Conservation (phyloP, 2,113 vertebrate species). For the Protobothrops mucrosquamatus region DNA sequence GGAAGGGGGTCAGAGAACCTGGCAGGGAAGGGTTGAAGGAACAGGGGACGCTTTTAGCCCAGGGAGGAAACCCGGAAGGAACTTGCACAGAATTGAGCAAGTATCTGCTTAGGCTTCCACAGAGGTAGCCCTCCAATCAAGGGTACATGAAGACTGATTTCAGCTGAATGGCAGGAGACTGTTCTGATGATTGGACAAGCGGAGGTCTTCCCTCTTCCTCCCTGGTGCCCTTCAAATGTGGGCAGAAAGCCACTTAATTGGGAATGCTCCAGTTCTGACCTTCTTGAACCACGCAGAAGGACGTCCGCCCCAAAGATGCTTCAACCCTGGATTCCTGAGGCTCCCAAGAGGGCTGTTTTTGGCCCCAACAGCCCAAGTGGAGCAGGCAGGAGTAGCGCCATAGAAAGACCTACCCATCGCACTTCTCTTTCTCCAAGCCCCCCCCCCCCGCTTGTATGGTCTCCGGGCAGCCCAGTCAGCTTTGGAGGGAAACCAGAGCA, state of each 20-base stretch:
- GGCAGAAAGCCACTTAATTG: neutral
- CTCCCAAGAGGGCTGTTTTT: neutral
- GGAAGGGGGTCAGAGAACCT: neutral
- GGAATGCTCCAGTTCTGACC: neutral
- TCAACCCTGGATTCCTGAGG: neutral
- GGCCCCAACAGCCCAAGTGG: neutral
- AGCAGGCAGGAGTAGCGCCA: neutral
- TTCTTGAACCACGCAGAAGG: neutral
- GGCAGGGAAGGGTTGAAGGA: neutral
- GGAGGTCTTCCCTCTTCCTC: neutral
- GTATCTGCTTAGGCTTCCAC: neutral
- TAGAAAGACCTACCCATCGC: neutral
- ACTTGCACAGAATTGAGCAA: neutral
- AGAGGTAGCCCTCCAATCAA: neutral
- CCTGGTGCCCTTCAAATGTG: neutral
- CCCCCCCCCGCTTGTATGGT: too few species aligned
- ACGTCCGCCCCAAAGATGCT: too few species aligned
- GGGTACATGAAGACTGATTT: neutral
- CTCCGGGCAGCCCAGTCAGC: too few species aligned
- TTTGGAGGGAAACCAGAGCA: too few species aligned
- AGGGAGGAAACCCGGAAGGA: neutral
- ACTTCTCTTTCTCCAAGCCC: neutral
- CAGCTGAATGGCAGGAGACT: neutral
- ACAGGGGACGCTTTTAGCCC: neutral
- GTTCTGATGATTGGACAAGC: neutral